Conservation (phyloP, 1,140 invertebrate genomes). For the Pseudomyrmex flavicornis region DNA sequence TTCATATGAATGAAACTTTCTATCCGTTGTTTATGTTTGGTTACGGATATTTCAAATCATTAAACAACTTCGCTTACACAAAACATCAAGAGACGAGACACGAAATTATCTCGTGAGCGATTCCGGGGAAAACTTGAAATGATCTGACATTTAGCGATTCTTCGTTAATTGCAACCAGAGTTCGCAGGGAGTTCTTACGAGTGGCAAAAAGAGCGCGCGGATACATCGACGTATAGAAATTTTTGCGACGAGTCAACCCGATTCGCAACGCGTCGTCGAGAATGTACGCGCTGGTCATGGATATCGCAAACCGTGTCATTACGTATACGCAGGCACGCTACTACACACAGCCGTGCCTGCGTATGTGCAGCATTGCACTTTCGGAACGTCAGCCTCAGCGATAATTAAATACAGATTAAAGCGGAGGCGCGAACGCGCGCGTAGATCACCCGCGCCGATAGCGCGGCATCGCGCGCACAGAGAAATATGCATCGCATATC, state of each 20-base stretch:
- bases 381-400: background rate
- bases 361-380: constrained; percentile 13
- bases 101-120: too few species aligned
- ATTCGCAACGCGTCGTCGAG: constrained; percentile 51
- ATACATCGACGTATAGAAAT: too few species aligned
- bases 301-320: constrained; percentile 1
- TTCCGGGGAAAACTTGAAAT: too few species aligned
- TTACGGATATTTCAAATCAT: too few species aligned
- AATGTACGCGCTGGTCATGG: constrained; percentile 31
- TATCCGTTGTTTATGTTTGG: too few species aligned
- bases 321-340: background rate
- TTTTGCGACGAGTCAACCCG: constrained; percentile 39
- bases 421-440: background rate
- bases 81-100: too few species aligned
- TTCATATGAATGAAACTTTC: too few species aligned
- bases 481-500: background rate
- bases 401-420: constrained; percentile 60
- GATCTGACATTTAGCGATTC: too few species aligned
- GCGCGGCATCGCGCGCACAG: background rate
- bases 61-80: too few species aligned
- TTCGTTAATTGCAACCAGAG: too few species aligned
- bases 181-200: background rate
- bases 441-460: constrained; percentile 1
- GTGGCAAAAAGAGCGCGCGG: background rate
- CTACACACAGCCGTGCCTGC: background rate